These are phyloP conservation scores for Calameuta pallipes DNA, from an alignment of 2,888 invertebrate species.

Conservation along the genomic window DNA sequence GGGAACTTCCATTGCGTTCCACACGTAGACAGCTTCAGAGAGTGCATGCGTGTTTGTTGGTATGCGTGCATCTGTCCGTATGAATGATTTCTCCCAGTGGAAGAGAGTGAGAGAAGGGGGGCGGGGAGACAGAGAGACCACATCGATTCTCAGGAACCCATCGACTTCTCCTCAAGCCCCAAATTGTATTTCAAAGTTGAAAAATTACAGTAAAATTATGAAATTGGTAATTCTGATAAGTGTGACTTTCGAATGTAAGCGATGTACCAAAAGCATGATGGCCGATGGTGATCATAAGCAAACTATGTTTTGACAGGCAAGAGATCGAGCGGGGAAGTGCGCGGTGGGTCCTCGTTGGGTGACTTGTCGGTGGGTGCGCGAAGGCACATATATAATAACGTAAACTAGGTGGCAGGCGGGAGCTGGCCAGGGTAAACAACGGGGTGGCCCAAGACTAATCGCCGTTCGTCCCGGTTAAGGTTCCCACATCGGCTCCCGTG, in stretches of 20 bases:
- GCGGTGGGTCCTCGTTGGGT: slow-evolving; percentile 14
- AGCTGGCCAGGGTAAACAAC: slow-evolving; percentile 53
- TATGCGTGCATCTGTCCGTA: too few species aligned
- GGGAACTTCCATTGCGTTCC: slow-evolving; percentile 34
- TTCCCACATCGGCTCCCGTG: slow-evolving; percentile 50
- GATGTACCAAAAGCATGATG: too few species aligned
- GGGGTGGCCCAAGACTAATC: slow-evolving; percentile 56
- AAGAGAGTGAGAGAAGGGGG: not conserved
- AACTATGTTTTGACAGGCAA: slow-evolving; percentile 8
- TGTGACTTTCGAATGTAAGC: too few species aligned
- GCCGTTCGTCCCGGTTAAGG: slow-evolving; percentile 51
- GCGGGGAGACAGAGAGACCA: slow-evolving; percentile 24
- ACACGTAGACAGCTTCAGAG: not conserved
- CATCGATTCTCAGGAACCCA: too few species aligned
- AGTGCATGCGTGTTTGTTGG: not conserved
- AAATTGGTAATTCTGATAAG: too few species aligned
- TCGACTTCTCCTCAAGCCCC: too few species aligned
- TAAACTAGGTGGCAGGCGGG: slow-evolving; percentile 51
- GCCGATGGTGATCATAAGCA: too few species aligned
- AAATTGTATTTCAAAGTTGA: too few species aligned
- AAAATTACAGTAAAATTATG: too few species aligned
- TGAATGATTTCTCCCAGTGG: not conserved
- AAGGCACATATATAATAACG: slow-evolving; percentile 47
- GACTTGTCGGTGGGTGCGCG: slow-evolving; percentile 16
- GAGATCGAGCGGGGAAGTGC: slow-evolving; percentile 5